Base-by-base conservation (phyloP, 2,113 vertebrate species). In the Gobius niger region DNA sequence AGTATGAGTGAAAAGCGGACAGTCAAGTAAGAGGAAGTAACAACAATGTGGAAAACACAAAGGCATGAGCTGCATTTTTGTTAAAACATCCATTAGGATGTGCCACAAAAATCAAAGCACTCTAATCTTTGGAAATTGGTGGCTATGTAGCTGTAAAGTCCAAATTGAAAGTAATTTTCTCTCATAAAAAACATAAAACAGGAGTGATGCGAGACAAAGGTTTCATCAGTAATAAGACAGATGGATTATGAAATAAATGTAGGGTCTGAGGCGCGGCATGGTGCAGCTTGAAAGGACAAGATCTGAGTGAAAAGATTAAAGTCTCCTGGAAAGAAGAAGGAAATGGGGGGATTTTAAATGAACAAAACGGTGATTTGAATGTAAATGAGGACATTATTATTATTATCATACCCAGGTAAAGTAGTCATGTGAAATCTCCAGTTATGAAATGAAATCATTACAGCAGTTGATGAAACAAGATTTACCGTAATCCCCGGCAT, bases 191-290 rank as follows among this genome's bases (percentile, higher is more conserved):
- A 71, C 47, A 42, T 41, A 12, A 60, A 63, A 67, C n/a, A 56
- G 40, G 54, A 65, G 5, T 44, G 6, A 34, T 54, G 40, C 34
- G 41, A 13, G 19, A 53, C 7, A 72, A 53, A 69, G 4, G 15
- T 56, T 42, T 57, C 18, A 46, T 65, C 46, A 44, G 63, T 54
- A 69, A 72, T 66, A 42, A 34, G 19, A 63, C 62, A 7, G 70
- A 62, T 67, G 72, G 24, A 73, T 84, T 57, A 69, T 51, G 14
- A 67, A 73, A 78, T 68, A 70, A 68, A 75, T 57, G 70, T 18
- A 49, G 14, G 10, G 51, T 16, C 46, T 57, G 13, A 56, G 24
- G 57, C 67, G 44, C 47, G 46, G 65, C 67, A 7, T n/a, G 57
- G 57, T 77, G 16, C 19, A 68, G 61, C n/a, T 63, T 63, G 44